Percentiles rank a stretch among this genome's conserved stretches.
Conservation (phyloP, 2,888 invertebrate species). For the Diarsia dahlii region DNA sequence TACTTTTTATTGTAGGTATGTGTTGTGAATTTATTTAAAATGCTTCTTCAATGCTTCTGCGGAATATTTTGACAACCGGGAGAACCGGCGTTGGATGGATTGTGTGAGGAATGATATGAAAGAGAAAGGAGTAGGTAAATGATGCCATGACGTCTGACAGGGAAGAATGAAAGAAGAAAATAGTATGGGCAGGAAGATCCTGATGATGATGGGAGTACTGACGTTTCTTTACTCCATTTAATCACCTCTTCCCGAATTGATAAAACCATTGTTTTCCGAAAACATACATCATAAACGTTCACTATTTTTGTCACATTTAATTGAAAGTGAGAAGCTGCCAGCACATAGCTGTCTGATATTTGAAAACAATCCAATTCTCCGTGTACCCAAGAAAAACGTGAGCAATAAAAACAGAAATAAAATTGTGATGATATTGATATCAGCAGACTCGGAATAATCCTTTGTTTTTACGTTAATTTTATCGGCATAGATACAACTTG, state of each 20-base stretch:
- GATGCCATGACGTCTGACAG: too few species aligned
- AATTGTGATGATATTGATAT: conserved; percentile 51
- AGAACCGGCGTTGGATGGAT: background rate
- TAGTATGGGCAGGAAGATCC: too few species aligned
- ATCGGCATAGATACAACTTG: conserved; percentile 55
- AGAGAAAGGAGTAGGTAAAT: too few species aligned
- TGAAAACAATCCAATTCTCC: conserved; percentile 48
- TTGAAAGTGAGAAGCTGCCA: conserved; percentile 40
- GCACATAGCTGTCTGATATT: conserved; percentile 20
- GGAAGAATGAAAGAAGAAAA: too few species aligned
- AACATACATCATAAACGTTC: conserved; percentile 7
- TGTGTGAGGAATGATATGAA: too few species aligned
- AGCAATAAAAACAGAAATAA: conserved; percentile 45
- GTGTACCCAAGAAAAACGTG: conserved; percentile 26
- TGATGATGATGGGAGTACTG: too few species aligned
- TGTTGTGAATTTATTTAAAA: conserved; percentile 19
- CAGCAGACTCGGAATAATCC: conserved; percentile 50
- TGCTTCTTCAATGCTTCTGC: conserved; percentile 17
- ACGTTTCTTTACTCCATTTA: background rate
- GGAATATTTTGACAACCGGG: conserved; percentile 5
- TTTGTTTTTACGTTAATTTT: conserved; percentile 63
- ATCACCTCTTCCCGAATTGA: background rate
- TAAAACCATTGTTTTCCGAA: background rate
- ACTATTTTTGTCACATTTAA: conserved; percentile 26
- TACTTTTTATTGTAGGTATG: conserved; percentile 41